Conservation (phyloP, 2,113 vertebrate genomes). For the Procavia capensis region DNA sequence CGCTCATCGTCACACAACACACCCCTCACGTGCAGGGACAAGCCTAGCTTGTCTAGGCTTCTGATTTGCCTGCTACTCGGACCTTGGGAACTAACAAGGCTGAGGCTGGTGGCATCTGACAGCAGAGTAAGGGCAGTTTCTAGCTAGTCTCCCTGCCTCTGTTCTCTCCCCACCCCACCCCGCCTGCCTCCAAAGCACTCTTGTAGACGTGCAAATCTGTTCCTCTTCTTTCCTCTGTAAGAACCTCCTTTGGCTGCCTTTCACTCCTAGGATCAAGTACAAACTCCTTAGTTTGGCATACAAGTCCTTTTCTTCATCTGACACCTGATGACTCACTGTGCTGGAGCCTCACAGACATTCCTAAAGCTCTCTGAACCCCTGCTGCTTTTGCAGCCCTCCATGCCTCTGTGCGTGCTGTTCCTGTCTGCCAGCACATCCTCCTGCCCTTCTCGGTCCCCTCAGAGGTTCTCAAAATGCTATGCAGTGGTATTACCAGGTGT, state of each 20-base stretch:
- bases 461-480: neutral
- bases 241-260: slow-evolving; percentile 20
- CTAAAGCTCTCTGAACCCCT: neutral
- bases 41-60: neutral
- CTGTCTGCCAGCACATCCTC: neutral
- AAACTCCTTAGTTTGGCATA: neutral
- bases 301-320: neutral
- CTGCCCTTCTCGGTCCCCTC: neutral
- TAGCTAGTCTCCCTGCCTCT: neutral
- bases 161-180: neutral
- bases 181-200: neutral
- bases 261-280: slow-evolving; percentile 25
- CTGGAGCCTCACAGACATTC: neutral
- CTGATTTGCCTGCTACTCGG: neutral
- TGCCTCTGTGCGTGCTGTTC: neutral
- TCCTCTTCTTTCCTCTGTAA: neutral
- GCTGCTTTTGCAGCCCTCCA: neutral
- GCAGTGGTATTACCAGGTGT: neutral
- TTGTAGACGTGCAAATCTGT: neutral
- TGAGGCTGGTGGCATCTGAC: neutral
- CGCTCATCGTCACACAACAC: neutral
- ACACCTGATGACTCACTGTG: neutral
- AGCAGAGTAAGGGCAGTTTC: neutral
- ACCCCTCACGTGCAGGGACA: neutral
- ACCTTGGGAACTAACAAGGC: neutral